Base-by-base conservation (phyloP, 2,113 vertebrate genomes). In the Aphelocoma coerulescens region DNA sequence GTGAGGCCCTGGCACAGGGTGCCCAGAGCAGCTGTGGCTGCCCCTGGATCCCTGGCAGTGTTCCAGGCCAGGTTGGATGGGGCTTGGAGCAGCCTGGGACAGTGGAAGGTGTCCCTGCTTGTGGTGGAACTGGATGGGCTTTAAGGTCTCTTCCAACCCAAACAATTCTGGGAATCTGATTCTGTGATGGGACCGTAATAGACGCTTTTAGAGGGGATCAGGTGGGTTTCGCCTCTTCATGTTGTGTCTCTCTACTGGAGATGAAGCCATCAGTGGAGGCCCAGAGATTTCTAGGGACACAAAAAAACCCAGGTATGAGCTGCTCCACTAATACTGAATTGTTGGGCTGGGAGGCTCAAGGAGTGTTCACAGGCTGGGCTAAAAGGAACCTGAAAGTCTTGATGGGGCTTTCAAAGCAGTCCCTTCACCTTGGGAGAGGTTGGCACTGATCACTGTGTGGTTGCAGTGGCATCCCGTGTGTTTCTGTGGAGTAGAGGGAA, bases 31-130 rank as follows among this genome's bases (percentile, higher is more conserved):
- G 46, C 46, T 68, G 62, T 3, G 39, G 28, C 69, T 75, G 46
- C 13, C 46, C 24, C 46, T 75, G 71, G 52, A 48, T 83, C 78
- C 24, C 62, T 76, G 78, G n/a, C 0, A 54, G n/a, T 46, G n/a
- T 2, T 30, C 62, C 1, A n/a, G n/a, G 39, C 24, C 62, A 61
- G 46, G 35, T 0, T 78, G 85, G 54, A 54, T 0, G 0, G 16
- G 21, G 35, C 32, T 44, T 44, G 77, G 39, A 82, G 23, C 39
- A 24, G 0, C 16, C 62, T 76, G 62, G 54, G 32, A 4, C 0
- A 16, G 33, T 33, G 46, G 37, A 0, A 77, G 11, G 7, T 69
- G 39, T 62, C 85, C 55, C 65, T 78, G 73, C 5, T 18, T 22
- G 16, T 52, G 62, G 4, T 27, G 21, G 44, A 4, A 35, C 7